A percentile compares a stretch with the other conserved stretches of the same genome.
phyloP scores from a whole-genome alignment of 2,113 vertebrate genomes.

The Nyctibius bracteatus region DNA sequence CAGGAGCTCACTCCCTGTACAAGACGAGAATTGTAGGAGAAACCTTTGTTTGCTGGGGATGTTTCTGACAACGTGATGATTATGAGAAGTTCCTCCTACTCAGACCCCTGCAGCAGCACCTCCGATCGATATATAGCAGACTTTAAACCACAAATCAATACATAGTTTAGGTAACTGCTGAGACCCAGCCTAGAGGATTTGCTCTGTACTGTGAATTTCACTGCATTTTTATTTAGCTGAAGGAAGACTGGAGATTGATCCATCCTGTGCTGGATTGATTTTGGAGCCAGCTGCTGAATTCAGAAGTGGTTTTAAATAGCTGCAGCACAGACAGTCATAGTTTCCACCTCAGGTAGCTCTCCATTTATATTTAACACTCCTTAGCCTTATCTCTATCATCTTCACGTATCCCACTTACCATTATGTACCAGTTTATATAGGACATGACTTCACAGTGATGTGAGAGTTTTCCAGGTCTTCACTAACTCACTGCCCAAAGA shows the following conservation, averaged over 20 bases:
- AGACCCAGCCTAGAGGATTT: neutral
- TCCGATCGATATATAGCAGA: neutral
- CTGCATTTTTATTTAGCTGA: neutral
- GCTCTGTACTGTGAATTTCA: neutral
- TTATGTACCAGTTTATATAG: neutral
- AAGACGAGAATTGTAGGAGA: neutral
- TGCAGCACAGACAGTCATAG: neutral
- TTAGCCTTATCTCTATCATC: neutral
- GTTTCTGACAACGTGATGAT: neutral
- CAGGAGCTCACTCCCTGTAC: neutral
- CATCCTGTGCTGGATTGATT: neutral
- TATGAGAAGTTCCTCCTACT: neutral
- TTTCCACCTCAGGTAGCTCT: neutral
- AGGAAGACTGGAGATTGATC: neutral
- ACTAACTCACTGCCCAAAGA: neutral
- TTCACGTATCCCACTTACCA: neutral
- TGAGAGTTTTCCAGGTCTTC: neutral
- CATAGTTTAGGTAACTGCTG: neutral
- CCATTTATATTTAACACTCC: neutral
- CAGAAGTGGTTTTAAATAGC: neutral
- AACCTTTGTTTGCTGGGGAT: neutral
- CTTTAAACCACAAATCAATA: neutral
- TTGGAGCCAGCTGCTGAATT: neutral
- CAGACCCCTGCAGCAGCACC: neutral
- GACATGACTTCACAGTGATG: neutral